These are phyloP conservation scores for Oasisia sp. DNA, from an alignment of 2,888 invertebrate genomes.

Conservation along the genomic window DNA sequence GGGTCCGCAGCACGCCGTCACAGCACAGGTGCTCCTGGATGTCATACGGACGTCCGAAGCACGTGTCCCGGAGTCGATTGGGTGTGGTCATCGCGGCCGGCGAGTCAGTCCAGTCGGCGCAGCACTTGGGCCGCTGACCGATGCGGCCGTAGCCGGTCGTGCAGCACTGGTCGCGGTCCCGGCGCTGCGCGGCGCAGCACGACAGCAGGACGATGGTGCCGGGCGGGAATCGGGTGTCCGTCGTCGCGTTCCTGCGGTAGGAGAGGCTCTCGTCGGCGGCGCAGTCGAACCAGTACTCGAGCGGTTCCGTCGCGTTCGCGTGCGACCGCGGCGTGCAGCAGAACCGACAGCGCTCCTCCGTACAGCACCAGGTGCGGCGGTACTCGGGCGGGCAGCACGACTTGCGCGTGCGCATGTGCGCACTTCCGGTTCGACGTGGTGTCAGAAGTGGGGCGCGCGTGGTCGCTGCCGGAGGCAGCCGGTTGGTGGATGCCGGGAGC, in stretches of 20 bases:
- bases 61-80: neutral
- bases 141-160: neutral
- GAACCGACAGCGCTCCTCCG: neutral
- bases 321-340: neutral
- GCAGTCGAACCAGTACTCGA: slow-evolving; percentile 10
- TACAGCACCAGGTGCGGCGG: neutral
- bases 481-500: neutral
- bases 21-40: neutral
- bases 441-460: neutral
- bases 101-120: neutral
- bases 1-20: slow-evolving; percentile 6
- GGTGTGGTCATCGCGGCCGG: neutral
- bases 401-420: neutral
- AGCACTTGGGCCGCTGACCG: neutral
- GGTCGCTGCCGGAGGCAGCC: neutral
- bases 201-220: neutral
- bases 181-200: neutral
- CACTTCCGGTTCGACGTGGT: neutral
- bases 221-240: neutral
- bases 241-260: neutral
- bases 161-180: neutral
- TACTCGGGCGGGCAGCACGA: neutral
- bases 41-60: neutral
- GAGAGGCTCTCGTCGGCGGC: neutral
- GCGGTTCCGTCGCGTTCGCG: neutral